Conservation (phyloP, 2,888 invertebrate genomes). For the Coecobrya sp. region DNA sequence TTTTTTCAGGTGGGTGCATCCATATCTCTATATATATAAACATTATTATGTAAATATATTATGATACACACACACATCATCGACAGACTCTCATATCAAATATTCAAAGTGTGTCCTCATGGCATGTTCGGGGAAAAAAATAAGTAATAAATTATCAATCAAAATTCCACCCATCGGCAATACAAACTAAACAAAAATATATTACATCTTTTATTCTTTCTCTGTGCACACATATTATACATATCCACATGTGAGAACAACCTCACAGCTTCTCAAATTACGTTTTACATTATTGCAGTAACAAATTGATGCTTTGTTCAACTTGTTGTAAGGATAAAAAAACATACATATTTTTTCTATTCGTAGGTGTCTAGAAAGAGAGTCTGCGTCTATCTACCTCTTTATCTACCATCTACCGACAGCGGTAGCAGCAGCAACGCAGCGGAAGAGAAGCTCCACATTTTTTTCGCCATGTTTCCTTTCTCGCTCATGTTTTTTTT, state of each 20-base stretch:
- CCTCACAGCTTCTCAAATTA: background rate
- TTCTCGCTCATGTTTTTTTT: background rate
- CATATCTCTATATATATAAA: background rate
- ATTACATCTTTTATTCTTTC: background rate
- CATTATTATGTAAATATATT: background rate
- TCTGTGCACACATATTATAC: background rate
- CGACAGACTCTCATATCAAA: constrained; percentile 27
- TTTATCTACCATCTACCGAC: background rate
- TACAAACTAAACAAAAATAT: background rate
- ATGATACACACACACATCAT: background rate
- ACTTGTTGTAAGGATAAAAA: background rate
- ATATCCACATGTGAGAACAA: background rate
- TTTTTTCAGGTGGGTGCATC: background rate
- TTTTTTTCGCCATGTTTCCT: background rate
- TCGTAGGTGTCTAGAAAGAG: background rate
- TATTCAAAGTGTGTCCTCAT: constrained; percentile 35
- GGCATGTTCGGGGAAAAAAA: constrained; percentile 7
- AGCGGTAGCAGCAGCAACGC: background rate
- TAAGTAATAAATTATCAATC: constrained; percentile 62
- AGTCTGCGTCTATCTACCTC: background rate
- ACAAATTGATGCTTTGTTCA: background rate
- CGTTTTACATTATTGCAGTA: background rate
- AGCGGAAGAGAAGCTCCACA: too few species aligned
- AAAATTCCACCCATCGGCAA: constrained; percentile 62
- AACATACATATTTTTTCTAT: too few species aligned